phyloP scores from a whole-genome alignment of 2,113 vertebrate species.

The Marcusenius ussheri region DNA sequence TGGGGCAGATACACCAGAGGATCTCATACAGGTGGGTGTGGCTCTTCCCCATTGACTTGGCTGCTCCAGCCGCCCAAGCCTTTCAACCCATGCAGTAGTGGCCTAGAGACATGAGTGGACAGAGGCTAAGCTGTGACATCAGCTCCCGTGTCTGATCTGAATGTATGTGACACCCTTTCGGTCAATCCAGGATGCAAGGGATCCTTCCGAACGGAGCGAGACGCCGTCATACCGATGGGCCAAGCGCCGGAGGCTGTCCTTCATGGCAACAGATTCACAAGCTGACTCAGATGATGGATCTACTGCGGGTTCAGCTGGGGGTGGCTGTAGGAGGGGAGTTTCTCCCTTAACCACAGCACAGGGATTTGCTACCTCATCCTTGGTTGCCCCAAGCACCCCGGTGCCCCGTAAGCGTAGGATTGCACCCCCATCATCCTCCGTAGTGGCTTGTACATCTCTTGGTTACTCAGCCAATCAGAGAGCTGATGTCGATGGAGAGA shows the following conservation, averaged over 20 bases:
- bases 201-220: slow-evolving; percentile 7
- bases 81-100: not conserved
- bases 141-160: not conserved
- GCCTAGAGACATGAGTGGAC: not conserved
- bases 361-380: slow-evolving; percentile 37
- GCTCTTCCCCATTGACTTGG: not conserved
- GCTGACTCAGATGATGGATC: not conserved
- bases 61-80: not conserved
- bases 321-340: not conserved
- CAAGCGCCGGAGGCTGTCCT: slow-evolving; percentile 39
- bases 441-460: not conserved
- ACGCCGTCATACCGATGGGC: slow-evolving; percentile 25
- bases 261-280: not conserved
- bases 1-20: not conserved
- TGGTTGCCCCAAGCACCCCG: slow-evolving; percentile 14
- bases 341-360: not conserved
- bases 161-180: slow-evolving; percentile 5
- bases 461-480: not conserved
- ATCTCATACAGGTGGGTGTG: not conserved
- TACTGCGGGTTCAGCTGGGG: not conserved
- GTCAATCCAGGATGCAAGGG: not conserved
- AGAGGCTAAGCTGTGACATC: not conserved
- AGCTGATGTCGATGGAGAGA: slow-evolving; percentile 13
- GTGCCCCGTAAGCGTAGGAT: slow-evolving; percentile 16
- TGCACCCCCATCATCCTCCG: not conserved